Evolutionary conservation across 2,888 invertebrate species (phyloP), one percentile per base, ranked within the genome.

Genomic region (Alloplasta piceator): DNA sequence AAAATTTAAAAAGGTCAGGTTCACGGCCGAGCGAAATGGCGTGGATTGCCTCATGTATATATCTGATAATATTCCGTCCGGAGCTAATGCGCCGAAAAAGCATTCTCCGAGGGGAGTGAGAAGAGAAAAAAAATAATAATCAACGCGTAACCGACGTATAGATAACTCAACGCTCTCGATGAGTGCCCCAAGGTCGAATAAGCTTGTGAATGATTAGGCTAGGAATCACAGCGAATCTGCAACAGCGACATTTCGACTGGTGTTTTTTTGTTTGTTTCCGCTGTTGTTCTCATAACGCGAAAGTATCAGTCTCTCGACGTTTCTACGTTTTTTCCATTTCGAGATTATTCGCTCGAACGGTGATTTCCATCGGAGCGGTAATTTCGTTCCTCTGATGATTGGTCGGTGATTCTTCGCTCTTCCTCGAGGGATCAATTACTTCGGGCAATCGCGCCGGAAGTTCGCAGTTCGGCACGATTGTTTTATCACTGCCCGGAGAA

Each of bases 161-260:
- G 26, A 26, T 26, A 26, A 26, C 26, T 26, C 26, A 26, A 26
- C 3, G 26, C 26, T 26, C 67, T 80, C 56, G 58, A 77, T 7
- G 46, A 14, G 63, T 46, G 43, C 26, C 41, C 38, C 61, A 77
- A 73, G 41, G 56, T 67, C 68, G 67, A 36, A 64, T 41, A 50
- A 73, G 6, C 12, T 73, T 60, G 77, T 63, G 64, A 81, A 81
- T 70, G 77, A 77, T 73, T 77, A 81, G 60, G 68, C 80, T 81
- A 81, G 46, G 64, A 81, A 81, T 77, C 77, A 81, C 77, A 77
- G 77, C 68, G 73, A 77, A 73, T 81, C 56, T 66, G 77, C 52
- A 50, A 48, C 77, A 72, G 80, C 73, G 55, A 10, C 55, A n/a
- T 55, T 58, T 26, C 26, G 26, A 26, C 26, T 26, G 26, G 3